Evolutionary conservation across 1,140 invertebrate genomes (phyloP), one percentile per base, ranked within the genome.

Genomic region (Papilio polytes): DNA sequence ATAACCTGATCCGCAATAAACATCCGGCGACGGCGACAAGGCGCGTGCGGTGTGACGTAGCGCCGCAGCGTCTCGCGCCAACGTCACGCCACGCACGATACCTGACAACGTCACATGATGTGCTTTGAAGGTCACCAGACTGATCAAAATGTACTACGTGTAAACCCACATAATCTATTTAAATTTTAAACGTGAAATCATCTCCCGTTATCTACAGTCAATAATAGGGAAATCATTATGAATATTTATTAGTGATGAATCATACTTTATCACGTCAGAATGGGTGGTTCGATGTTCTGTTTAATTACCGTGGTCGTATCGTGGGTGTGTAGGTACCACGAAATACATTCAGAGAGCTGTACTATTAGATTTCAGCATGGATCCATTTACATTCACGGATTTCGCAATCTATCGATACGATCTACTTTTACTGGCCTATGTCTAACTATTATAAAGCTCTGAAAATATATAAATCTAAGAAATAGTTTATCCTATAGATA

Each of bases 131-230:
- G 77, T 78, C 77, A 41, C 59, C n/a, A 20, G 31, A 63, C 22
- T 20, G 77, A 41, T 46, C 56, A 41, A 66, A 10, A 26, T 56
- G 51, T 36, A 56, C 53, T 56, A 48, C 46, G 74, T 56, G 31
- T 8, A 56, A 41, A 15, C 26, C 59, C 59, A 41, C 36, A 53
- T 59, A 44, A 63, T 63, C 36, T 78, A 66, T 78, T 78, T 48
- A 46, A 78, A 78, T 78, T 78, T 78, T 63, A 63, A 78, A 66
- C 59, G 31, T 66, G 59, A 78, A 78, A 46, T 66, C 77, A 66
- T 78, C 59, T 78, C 56, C 77, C 59, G 77, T 63, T 78, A 78
- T 26, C 13, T 22, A 48, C 22, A 22, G 10, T 26, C 20, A 51
- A 44, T 74, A 15, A 76, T 53, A 12, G 44, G 3, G 26, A 31